Conservation (phyloP, 2,113 vertebrate species). For the Delphinus delphis region DNA sequence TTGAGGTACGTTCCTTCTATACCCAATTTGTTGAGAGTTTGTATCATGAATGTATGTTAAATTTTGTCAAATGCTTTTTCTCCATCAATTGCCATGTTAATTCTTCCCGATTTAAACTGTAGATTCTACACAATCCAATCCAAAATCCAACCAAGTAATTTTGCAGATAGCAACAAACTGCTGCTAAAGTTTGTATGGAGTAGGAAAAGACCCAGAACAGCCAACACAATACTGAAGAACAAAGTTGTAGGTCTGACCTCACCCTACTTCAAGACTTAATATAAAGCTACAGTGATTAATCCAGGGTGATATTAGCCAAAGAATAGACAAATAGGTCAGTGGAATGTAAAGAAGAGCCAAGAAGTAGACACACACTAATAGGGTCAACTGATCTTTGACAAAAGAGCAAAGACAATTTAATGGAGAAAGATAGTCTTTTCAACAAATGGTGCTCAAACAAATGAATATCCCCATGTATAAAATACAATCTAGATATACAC, state of each 20-base stretch:
- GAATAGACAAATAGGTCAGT: background rate
- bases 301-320: background rate
- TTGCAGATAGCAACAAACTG: background rate
- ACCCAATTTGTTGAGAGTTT: background rate
- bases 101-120: background rate
- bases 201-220: background rate
- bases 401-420: background rate
- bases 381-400: background rate
- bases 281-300: background rate
- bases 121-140: background rate
- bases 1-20: background rate
- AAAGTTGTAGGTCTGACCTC: background rate
- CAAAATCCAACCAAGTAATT: background rate
- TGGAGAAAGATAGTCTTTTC: background rate
- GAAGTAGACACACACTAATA: background rate
- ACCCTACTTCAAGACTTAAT: background rate
- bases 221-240: background rate
- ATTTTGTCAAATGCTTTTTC: background rate
- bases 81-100: background rate
- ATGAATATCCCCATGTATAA: background rate
- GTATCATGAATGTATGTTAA: background rate
- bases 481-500: background rate
- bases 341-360: background rate
- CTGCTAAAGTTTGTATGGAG: background rate
- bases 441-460: background rate